Evolutionary conservation across 1,140 invertebrate species (phyloP).

Genomic region (Pogonomyrmex barbatus): DNA sequence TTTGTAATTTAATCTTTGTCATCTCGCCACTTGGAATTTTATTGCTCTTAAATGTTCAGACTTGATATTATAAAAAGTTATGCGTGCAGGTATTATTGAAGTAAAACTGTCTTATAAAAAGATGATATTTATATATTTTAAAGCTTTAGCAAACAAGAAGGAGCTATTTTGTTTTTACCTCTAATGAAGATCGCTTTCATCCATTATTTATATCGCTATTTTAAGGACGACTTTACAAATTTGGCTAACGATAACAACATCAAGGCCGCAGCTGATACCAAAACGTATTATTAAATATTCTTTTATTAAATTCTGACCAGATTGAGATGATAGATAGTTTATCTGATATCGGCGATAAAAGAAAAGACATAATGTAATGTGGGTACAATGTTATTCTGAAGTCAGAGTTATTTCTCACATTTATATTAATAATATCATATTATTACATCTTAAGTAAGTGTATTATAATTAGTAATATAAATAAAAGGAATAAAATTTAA

Average conservation of each 20-base stretch:
- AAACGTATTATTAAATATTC: conserved; percentile 14
- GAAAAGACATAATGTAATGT: not conserved
- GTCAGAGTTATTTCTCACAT: not conserved
- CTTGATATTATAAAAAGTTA: conserved; percentile 5
- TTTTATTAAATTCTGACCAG: not conserved
- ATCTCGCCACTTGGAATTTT: not conserved
- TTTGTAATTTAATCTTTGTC: conserved; percentile 14
- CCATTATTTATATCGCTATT: not conserved
- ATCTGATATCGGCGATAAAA: not conserved
- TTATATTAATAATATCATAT: not conserved
- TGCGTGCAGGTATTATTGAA: not conserved
- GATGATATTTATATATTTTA: too few relatives aligned
- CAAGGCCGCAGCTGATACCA: not conserved
- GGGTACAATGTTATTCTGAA: not conserved
- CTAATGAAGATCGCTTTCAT: not conserved
- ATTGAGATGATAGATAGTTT: not conserved
- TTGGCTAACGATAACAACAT: not conserved
- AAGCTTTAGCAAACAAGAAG: not conserved
- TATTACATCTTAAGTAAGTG: not conserved
- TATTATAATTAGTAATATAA: not conserved
- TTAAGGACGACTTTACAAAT: not conserved
- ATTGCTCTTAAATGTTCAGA: not conserved
- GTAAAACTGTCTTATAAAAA: too few relatives aligned
- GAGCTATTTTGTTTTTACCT: not conserved
- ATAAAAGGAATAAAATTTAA: not conserved